These are phyloP conservation scores for Phalacrocorax brasilianus DNA, from an alignment of 2,113 vertebrate species.

Conservation along the genomic window DNA sequence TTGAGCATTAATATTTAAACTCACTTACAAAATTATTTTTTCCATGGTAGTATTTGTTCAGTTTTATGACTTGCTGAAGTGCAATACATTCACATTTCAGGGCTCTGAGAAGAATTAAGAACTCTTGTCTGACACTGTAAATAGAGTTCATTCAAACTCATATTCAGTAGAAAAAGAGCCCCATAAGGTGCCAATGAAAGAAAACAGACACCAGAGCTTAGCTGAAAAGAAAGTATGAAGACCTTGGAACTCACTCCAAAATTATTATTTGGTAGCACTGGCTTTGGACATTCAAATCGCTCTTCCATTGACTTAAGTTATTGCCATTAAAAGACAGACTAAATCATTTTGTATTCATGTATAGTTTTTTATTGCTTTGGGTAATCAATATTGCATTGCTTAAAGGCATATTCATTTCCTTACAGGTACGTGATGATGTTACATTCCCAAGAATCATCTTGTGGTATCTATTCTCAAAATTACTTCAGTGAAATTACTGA, in stretches of 20 bases:
- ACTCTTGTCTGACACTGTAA: not conserved
- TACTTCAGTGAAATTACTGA: not conserved
- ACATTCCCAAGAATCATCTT: not conserved
- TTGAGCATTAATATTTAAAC: conserved; percentile 65
- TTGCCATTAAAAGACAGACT: not conserved
- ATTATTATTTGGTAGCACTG: not conserved
- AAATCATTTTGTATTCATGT: not conserved
- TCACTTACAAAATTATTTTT: conserved; percentile 46
- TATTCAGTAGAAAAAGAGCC: not conserved
- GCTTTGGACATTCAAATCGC: not conserved
- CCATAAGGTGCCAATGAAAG: not conserved
- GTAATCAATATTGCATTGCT: not conserved
- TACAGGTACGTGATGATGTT: not conserved
- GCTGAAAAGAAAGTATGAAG: not conserved
- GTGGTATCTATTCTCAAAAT: not conserved
- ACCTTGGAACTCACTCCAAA: not conserved
- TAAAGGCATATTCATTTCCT: conserved; percentile 13
- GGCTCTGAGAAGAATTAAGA: conserved; percentile 21
- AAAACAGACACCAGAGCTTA: not conserved
- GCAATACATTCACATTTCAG: conserved; percentile 7
- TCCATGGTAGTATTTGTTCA: conserved; percentile 49
- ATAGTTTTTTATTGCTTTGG: not conserved
- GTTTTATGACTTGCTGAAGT: conserved; percentile 47
- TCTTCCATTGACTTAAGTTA: not conserved
- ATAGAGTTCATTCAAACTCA: not conserved